These are phyloP conservation scores for Lampris incognitus DNA, from an alignment of 2,113 vertebrate species.

Conservation along the genomic window DNA sequence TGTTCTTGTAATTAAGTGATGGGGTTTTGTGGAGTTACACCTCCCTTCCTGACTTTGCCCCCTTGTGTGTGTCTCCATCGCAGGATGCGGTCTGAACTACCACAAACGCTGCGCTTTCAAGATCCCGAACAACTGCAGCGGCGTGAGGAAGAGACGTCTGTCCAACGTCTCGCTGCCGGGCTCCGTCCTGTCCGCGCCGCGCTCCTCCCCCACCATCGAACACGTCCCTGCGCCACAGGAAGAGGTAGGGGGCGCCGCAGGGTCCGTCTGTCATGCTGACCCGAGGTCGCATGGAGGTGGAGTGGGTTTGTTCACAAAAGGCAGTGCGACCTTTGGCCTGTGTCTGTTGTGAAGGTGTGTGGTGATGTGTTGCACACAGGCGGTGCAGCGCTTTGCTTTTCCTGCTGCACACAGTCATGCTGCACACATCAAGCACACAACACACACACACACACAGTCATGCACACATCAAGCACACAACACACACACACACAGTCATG, in stretches of 20 bases:
- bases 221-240: slow-evolving; percentile 79
- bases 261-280: no score
- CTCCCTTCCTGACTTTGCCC: no score
- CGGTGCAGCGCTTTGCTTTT: no score
- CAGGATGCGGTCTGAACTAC: slow-evolving; percentile 94
- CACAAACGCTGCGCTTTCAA: slow-evolving; percentile 95
- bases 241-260: slow-evolving; percentile 80
- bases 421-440: background rate
- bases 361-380: no score
- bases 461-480: no score
- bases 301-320: no score
- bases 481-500: background rate
- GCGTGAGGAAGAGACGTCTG: slow-evolving; percentile 88
- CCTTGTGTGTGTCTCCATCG: background rate
- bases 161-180: slow-evolving; percentile 89
- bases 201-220: slow-evolving; percentile 80
- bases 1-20: no score
- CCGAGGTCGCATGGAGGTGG: no score
- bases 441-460: no score
- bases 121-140: slow-evolving; percentile 95
- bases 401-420: background rate
- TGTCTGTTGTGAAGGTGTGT: no score
- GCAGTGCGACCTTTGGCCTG: no score
- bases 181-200: slow-evolving; percentile 83
- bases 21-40: no score